Conservation (phyloP, 1,140 invertebrate genomes). For the Gonatopus flavifemur region DNA sequence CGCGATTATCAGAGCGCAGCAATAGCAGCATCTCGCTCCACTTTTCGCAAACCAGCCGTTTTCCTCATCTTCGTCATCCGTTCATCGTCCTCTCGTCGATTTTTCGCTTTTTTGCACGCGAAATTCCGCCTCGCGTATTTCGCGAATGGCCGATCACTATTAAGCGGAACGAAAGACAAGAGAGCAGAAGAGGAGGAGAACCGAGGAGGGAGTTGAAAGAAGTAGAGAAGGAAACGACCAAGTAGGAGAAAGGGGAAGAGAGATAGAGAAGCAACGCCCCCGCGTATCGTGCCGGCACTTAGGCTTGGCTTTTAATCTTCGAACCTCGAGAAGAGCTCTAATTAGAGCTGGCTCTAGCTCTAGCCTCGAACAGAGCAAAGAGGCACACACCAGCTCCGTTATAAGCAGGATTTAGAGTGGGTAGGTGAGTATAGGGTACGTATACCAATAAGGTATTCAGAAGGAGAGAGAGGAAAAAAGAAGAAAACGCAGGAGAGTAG, state of each 20-base stretch:
- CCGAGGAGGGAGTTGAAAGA: slow-evolving; percentile 2
- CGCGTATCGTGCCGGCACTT: slow-evolving; percentile 44
- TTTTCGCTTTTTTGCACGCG: slow-evolving; percentile 18
- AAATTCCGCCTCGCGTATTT: slow-evolving; percentile 32
- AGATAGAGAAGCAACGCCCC: slow-evolving; percentile 23
- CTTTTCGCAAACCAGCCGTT: slow-evolving; percentile 10
- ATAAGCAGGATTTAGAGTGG: slow-evolving; percentile 39
- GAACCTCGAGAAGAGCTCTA: slow-evolving; percentile 49
- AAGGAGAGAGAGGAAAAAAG: too few relatives aligned
- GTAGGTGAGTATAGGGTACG: slow-evolving; percentile 19
- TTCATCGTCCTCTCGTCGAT: not conserved
- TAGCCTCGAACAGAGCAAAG: slow-evolving; percentile 35
- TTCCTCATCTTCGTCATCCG: not conserved
- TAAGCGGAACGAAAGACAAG: slow-evolving; percentile 35
- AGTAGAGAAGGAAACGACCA: slow-evolving; percentile 1
- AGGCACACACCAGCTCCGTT: slow-evolving; percentile 34
- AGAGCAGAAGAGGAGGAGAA: slow-evolving; percentile 6
- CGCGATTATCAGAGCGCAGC: slow-evolving; percentile 21
- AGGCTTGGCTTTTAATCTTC: slow-evolving; percentile 52
- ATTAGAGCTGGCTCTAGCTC: slow-evolving; percentile 48
- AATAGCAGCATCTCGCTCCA: slow-evolving; percentile 18
- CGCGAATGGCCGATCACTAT: slow-evolving; percentile 37
- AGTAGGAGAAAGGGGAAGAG: not conserved
- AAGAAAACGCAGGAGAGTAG: slow-evolving; percentile 8
- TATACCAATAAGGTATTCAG: too few relatives aligned